Percentiles rank a stretch among this genome's conserved stretches.
Conservation (phyloP, 2,113 vertebrate species). For the Rynchops niger region DNA sequence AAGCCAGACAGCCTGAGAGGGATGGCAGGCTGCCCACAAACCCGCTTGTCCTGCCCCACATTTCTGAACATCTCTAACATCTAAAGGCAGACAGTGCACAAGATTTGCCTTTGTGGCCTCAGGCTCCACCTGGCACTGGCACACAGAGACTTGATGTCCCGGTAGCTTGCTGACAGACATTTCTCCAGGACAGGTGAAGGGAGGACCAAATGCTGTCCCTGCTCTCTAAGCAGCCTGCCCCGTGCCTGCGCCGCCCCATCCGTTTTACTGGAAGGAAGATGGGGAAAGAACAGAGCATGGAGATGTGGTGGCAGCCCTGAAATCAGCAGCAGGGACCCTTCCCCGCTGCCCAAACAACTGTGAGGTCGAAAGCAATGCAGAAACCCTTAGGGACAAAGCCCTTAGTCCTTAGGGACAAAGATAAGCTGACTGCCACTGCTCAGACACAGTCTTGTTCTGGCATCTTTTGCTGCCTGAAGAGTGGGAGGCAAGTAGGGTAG, state of each 20-base stretch:
- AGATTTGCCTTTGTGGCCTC: not conserved
- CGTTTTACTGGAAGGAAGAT: not conserved
- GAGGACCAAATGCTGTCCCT: not conserved
- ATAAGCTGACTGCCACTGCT: not conserved
- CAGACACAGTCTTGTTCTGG: not conserved
- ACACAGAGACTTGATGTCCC: not conserved
- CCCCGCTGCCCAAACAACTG: not conserved
- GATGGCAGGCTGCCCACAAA: not conserved
- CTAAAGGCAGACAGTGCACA: not conserved
- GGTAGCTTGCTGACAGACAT: not conserved
- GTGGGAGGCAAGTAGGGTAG: not conserved
- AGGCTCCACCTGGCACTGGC: not conserved
- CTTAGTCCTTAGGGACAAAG: not conserved
- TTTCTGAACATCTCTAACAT: not conserved
- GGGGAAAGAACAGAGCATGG: not conserved
- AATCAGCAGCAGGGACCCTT: not conserved
- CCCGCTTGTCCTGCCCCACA: not conserved
- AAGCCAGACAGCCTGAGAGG: not conserved
- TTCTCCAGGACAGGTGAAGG: not conserved
- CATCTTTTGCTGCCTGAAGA: not conserved
- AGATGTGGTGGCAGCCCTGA: not conserved
- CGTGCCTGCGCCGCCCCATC: accelerated
- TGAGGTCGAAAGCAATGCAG: not conserved
- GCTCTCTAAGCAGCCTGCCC: not conserved
- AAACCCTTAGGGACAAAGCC: not conserved